Base-by-base conservation (phyloP, 2,888 invertebrate genomes). In the Prenolepis imparis region DNA sequence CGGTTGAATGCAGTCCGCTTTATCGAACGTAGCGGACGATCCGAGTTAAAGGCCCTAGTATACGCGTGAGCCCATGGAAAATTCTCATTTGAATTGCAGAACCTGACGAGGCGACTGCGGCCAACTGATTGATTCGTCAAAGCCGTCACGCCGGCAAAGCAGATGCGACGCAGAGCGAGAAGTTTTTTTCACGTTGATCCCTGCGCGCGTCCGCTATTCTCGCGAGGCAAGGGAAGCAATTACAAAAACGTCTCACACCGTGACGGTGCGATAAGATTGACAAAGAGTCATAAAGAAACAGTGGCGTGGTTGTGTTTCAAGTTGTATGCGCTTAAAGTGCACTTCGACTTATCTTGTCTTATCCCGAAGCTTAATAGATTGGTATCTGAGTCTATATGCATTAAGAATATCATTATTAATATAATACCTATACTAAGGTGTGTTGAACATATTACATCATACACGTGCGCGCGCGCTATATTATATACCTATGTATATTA, bases 71-170 rank as follows among this genome's bases (percentile, higher is more conserved):
- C 81, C 80, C 78, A 63, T 77, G 83, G 87, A 89, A 89, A 89
- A 87, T 82, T 89, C 90, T 88, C 87, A 86, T 90, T 90, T 90
- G 89, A 90, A 90, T 90, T 87, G 85, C 90, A 87, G 90, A 90
- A 83, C 81, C 80, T 66, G 86, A 84, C 78, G 81, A 68, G 78
- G 70, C 70, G 81, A 81, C 61, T 77, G 77, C 78, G 67, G 61
- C 74, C 85, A 81, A 72, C 84, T 85, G 89, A 90, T 90, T 89
- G 89, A 90, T 90, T 90, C 90, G 83, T 90, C 90, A 89, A 90
- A 90, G 86, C 85, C 78, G 85, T 80, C 77, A 68, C 68, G 89
- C 84, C 81, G 55, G 72, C 24, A 55, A 81, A 83, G 82, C 86
- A 89, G 86, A 82, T 86, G 88, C 83, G 77, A 84, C 77, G 52